Percentiles rank a stretch among this genome's conserved stretches.
These are phyloP conservation scores for Gerris lacustris DNA, from an alignment of 2,888 invertebrate species.

Conservation along the genomic window DNA sequence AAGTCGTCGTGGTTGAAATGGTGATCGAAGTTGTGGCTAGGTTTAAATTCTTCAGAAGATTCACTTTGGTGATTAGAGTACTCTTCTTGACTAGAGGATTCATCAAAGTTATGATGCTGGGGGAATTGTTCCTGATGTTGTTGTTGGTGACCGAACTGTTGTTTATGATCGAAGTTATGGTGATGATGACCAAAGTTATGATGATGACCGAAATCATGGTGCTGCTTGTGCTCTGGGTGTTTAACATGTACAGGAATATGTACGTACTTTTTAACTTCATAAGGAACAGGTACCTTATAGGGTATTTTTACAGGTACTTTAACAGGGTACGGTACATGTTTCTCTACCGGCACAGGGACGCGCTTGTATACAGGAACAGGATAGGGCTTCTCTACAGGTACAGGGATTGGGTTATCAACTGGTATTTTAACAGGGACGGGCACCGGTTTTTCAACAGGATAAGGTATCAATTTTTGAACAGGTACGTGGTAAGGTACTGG, in stretches of 20 bases:
- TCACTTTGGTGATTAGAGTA: not conserved
- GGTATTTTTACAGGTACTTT: constrained; percentile 48
- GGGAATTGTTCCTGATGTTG: not conserved
- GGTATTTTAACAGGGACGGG: constrained; percentile 49
- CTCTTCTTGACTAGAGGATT: not conserved
- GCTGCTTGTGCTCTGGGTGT: not conserved
- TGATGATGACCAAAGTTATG: not conserved
- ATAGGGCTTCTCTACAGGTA: constrained; percentile 56
- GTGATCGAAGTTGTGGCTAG: not conserved
- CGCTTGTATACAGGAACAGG: constrained; percentile 41
- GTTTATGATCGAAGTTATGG: not conserved
- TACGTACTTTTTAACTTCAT: constrained; percentile 7
- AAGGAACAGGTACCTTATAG: constrained; percentile 49
- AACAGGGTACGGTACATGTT: constrained; percentile 45
- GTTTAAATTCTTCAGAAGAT: not conserved
- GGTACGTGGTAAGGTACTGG: constrained; percentile 24
- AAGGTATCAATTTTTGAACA: constrained; percentile 16
- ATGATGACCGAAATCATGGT: not conserved
- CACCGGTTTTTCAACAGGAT: constrained; percentile 37
- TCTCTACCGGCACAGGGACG: constrained; percentile 48
- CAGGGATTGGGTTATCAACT: constrained; percentile 38
- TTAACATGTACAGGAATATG: constrained; percentile 1
- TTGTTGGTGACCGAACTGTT: not conserved
- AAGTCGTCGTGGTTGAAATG: not conserved
- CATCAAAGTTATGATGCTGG: not conserved